Conservation (phyloP, 2,888 invertebrate genomes). For the Brachyopa scutellaris region DNA sequence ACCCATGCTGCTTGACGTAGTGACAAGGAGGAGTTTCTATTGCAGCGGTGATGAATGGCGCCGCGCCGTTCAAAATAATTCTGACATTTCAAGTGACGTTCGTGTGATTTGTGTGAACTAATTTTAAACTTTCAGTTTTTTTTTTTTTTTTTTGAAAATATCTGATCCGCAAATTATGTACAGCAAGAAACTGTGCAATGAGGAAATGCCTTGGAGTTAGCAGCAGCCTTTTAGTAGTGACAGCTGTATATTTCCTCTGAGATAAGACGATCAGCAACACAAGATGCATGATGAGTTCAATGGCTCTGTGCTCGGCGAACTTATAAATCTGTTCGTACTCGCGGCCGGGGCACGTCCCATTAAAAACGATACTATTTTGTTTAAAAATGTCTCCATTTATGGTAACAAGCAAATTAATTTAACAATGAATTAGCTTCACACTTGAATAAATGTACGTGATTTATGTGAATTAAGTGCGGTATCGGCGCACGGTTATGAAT, state of each 20-base stretch:
- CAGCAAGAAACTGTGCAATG: neutral
- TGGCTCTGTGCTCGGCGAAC: conserved; percentile 28
- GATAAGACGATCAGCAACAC: conserved; percentile 32
- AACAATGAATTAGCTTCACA: conserved; percentile 30
- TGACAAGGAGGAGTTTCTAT: too few relatives aligned
- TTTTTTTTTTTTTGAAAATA: conserved; percentile 20
- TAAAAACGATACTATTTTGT: too few relatives aligned
- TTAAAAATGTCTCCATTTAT: too few relatives aligned
- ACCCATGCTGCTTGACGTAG: too few relatives aligned
- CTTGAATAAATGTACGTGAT: conserved; percentile 29
- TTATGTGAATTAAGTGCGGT: too few relatives aligned
- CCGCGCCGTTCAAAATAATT: conserved; percentile 1
- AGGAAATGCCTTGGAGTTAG: conserved; percentile 16
- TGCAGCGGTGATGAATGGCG: conserved; percentile 40
- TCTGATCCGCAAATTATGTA: neutral
- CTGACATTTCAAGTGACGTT: conserved; percentile 7
- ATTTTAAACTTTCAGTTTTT: too few relatives aligned
- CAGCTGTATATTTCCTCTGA: conserved; percentile 20
- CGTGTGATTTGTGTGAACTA: conserved; percentile 26
- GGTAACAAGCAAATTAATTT: too few relatives aligned
- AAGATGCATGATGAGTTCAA: conserved; percentile 36
- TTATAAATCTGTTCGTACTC: neutral
- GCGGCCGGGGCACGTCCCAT: conserved; percentile 10
- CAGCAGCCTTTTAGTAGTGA: neutral
- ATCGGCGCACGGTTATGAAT: too few relatives aligned